Base-by-base conservation (phyloP, 2,797 vertebrate species). In the Acanthurus tractus region DNA sequence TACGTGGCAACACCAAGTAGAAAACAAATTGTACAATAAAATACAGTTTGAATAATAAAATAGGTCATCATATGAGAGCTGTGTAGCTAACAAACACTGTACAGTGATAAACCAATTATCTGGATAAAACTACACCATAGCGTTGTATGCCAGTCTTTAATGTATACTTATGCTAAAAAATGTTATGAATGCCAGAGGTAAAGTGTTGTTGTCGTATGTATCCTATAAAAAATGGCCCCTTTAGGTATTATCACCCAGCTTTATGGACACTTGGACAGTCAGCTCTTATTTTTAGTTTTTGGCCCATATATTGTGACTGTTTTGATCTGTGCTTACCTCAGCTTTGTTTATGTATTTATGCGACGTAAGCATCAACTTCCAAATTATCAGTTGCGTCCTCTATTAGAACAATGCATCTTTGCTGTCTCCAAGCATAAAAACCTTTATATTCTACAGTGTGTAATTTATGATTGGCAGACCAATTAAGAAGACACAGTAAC, bases 381-480 rank as follows among this genome's bases (percentile, higher is more conserved):
- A n/a, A 12, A 44, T 54, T 42, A 74, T 34, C 53, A n/a, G n/a
- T 44, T 49, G n/a, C 13, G 14, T 59, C 25, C 2, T 8, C 4
- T 40, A 3, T 36, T 46, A 42, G 17, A 22, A 44, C 17, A 49
- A 4, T 46, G 18, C 13, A 55, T 40, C 25, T 36, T 8, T 52
- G 29, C 15, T 20, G 14, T 42, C 34, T 50, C 8, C 11, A 59
- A 69, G 36, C 13, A 20, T 34, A 12, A 29, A 50, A 6, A 8
- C 18, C 14, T 3, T 4, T 3, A 18, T 64, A 69, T 50, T 20
- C 25, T 6, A 15, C n/a, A 18, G 13, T 8, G 23, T 62, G 44
- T 34, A n/a, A 53, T 73, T 56, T 53, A 48, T 34, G 15, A 74
- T 15, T 23, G 13, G 34, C 44, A 66, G 29, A 17, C 29, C 20